Percentiles rank a stretch among this genome's conserved stretches.
These are phyloP conservation scores for Coendou prehensilis DNA, from an alignment of 2,797 vertebrate genomes.

Conservation along the genomic window DNA sequence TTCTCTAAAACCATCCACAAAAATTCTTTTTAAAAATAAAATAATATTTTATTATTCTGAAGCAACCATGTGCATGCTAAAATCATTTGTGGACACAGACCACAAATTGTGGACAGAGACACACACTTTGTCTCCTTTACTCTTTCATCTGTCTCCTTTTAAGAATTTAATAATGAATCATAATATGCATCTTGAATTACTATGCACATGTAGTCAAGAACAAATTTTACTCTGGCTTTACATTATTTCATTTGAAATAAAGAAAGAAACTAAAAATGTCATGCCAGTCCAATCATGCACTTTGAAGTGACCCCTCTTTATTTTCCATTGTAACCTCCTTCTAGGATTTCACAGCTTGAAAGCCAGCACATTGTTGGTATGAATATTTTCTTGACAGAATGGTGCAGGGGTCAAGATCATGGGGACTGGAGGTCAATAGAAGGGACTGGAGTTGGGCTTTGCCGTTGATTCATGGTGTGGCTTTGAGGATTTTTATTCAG, in stretches of 20 bases:
- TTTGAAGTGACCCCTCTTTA: not conserved
- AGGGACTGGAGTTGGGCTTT: not conserved
- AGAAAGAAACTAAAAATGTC: not conserved
- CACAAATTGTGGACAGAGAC: not conserved
- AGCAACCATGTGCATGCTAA: not conserved
- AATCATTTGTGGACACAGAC: not conserved
- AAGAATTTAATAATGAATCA: not conserved
- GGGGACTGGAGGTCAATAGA: too few relatives aligned
- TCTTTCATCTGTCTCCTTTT: not conserved
- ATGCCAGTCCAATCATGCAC: too few relatives aligned
- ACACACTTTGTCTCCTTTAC: not conserved
- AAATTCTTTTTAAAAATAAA: constrained; percentile 1
- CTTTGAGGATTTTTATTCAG: not conserved
- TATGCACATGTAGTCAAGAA: not conserved
- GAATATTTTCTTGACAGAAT: not conserved
- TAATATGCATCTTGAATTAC: not conserved
- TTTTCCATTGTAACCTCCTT: not conserved
- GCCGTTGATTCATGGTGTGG: not conserved
- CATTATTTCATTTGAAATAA: not conserved
- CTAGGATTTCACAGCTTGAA: not conserved
- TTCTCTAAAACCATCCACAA: not conserved
- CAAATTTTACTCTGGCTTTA: not conserved
- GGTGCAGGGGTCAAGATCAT: rapidly evolving
- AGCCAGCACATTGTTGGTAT: not conserved
- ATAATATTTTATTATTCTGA: not conserved